Base-by-base conservation (phyloP, 1,140 invertebrate species). In the Elysia chlorotica region DNA sequence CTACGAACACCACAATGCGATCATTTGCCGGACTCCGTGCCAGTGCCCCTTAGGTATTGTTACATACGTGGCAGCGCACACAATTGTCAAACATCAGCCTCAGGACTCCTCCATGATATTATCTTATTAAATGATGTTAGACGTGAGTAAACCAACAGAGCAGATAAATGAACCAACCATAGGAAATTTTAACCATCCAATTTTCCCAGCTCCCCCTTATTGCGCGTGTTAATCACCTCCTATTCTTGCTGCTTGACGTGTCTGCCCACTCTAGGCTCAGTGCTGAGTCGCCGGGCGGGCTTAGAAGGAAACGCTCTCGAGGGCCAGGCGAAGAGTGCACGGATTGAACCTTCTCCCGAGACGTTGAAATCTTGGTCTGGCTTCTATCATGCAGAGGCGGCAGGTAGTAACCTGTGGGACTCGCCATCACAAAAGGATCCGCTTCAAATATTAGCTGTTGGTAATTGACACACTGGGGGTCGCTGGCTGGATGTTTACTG, bases 241-340 rank as follows among this genome's bases (percentile, higher is more conserved):
- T 57, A 19, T 70, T 70, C 67, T 70, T 70, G 65, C 30, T 38
- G 65, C 36, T 48, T 0, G 31, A 14, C n/a, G 33, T 37, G 56
- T 70, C 67, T 17, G 53, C 56, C 67, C 67, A 70, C 4, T 70
- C 67, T 37, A 59, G 10, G 28, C 53, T 28, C n/a, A 48, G 53
- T 1, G 54, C 65, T 0, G 65, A 67, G 28, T 67, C 65, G 23
- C 37, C 53, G 2, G 65, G 2, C 31, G 67, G 67, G 14, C 53
- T 37, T 17, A 70, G 31, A 2, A 59, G 54, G 54, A 70, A 70
- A 23, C 56, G 30, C 38, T 70, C 67, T 28, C 41, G 28, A 2
- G 67, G 54, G 0, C 41, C 67, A 23, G 54, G 33, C 23, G 67
- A 59, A 0, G 33, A 59, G 67, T 25, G 36, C 2, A 28, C 4